phyloP scores from a whole-genome alignment of 2,797 vertebrate species.

The Chaenodraco wilsoni region DNA sequence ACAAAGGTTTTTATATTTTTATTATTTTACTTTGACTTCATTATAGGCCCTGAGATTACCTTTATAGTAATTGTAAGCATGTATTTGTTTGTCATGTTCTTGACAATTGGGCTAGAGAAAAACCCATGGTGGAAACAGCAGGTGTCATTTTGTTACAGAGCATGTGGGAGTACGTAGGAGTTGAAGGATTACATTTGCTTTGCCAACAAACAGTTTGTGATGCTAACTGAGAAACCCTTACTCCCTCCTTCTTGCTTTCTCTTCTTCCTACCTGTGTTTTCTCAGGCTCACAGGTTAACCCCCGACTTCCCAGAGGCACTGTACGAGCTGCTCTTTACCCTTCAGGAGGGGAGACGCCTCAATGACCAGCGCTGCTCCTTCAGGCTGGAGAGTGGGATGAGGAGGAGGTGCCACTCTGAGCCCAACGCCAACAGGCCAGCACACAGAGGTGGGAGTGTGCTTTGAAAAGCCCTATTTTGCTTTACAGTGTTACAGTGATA shows the following conservation, averaged over 20 bases:
- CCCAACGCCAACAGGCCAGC: constrained; percentile 77
- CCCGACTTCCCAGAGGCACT: constrained; percentile 84
- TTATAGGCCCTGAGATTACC: not conserved
- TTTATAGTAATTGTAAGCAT: not conserved
- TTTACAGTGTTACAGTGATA: not conserved
- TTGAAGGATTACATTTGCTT: constrained; percentile 40
- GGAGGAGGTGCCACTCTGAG: constrained; percentile 85
- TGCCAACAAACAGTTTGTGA: constrained; percentile 58
- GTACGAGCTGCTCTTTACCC: constrained; percentile 82
- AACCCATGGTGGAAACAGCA: constrained; percentile 42
- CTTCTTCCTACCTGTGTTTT: constrained; percentile 34
- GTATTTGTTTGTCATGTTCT: constrained; percentile 5
- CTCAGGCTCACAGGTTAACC: constrained; percentile 77
- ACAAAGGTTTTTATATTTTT: constrained; percentile 72
- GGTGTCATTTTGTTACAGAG: constrained; percentile 30
- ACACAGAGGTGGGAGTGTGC: constrained; percentile 70
- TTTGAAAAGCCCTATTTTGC: not conserved
- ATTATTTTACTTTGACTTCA: not conserved
- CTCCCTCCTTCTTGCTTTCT: constrained; percentile 5
- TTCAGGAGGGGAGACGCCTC: constrained; percentile 85
- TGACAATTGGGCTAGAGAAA: constrained; percentile 2
- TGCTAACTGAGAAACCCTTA: constrained; percentile 49
- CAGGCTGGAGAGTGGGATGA: constrained; percentile 62
- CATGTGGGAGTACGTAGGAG: constrained; percentile 59
- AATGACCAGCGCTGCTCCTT: constrained; percentile 89